Conservation (phyloP, 2,113 vertebrate genomes). For the Halcyon senegalensis region DNA sequence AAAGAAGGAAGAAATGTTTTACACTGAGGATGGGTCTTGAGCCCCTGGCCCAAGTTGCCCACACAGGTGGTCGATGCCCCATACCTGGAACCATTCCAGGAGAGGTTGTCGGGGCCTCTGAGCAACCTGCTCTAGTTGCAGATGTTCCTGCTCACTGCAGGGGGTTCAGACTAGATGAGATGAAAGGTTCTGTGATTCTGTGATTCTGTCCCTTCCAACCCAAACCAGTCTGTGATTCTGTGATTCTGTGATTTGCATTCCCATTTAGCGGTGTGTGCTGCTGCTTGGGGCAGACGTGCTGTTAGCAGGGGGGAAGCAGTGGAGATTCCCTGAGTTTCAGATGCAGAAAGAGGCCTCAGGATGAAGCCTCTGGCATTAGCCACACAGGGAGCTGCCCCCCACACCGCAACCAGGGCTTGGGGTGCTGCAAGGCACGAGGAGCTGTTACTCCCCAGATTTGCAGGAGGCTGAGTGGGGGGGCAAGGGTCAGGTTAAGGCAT, state of each 20-base stretch:
- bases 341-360: neutral
- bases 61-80: neutral
- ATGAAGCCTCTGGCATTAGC: neutral
- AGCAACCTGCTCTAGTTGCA: too few species aligned
- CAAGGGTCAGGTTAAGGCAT: neutral
- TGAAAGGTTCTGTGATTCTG: neutral
- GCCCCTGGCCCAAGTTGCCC: neutral
- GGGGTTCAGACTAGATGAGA: too few species aligned
- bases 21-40: neutral
- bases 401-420: fast-evolving
- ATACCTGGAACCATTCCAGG: neutral
- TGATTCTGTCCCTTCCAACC: neutral
- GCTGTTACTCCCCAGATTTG: neutral
- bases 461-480: fast-evolving
- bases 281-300: neutral
- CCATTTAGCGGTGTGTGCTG: neutral
- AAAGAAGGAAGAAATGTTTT: neutral
- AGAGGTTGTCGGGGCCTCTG: neutral
- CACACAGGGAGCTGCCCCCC: fast-evolving
- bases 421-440: fast-evolving
- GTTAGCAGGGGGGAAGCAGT: neutral
- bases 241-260: neutral
- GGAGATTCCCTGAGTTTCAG: neutral
- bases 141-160: too few species aligned
- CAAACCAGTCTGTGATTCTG: neutral